Evolutionary conservation across 2,797 vertebrate species (phyloP), one percentile per base, ranked within the genome.

Genomic region (Fratercula arctica): DNA sequence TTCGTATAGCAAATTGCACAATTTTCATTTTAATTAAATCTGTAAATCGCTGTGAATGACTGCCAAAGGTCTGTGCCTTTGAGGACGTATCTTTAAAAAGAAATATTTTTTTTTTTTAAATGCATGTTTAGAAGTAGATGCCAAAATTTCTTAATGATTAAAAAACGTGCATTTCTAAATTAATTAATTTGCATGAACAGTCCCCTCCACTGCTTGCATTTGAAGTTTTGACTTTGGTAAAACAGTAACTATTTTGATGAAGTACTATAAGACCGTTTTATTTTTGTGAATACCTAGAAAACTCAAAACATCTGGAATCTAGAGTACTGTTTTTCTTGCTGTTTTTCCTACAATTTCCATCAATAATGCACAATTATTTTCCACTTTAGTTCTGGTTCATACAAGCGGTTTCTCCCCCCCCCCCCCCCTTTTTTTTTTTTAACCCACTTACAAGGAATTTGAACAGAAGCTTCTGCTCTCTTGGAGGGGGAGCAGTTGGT

Each of bases 301-400:
- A 96, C 90, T 64, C 48, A 77, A 94, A 91, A 61, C 92, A 83
- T 89, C 84, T 93, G 87, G 56, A 80, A 60, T 37, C 39, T 16
- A 6, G 68, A 51, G 15, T 53, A 11, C 9, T 82, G 23, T 11
- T 83, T 77, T 69, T 63, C n/a, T 78, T 66, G 17, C 54, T 43
- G 9, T 43, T 92, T 94, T 61, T 41, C n/a, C 51, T 76, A 6
- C 54, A 18, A 21, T 70, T 93, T 80, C 39, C 26, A 68, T 92
- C 84, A 79, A 43, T 96, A 89, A 83, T 25, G 33, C 5, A 7
- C 51, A 80, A 53, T 90, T 95, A 74, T 79, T 85, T 95, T 94
- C 53, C 39, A 18, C 59, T 93, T 87, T 6, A 48, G 29, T 79
- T 93, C 48, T 72, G 72, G 28, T 92, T 88, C 46, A 13, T 74